Conservation (phyloP, 2,797 vertebrate species). For the Tapera naevia region DNA sequence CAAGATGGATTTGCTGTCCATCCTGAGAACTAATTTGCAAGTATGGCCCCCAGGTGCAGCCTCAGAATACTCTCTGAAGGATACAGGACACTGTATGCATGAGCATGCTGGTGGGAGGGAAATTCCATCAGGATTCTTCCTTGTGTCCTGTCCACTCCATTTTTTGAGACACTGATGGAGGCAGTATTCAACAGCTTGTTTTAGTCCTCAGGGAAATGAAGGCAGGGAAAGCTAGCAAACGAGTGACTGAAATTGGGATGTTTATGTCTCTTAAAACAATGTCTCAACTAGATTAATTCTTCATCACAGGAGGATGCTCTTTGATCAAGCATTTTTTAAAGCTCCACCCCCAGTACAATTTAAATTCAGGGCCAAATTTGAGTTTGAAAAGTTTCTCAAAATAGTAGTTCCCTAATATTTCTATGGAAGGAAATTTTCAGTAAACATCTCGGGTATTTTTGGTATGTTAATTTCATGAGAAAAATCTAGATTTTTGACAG, state of each 20-base stretch:
- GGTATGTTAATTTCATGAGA: not conserved
- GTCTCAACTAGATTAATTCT: not conserved
- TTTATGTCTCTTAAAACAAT: not conserved
- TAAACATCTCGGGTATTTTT: not conserved
- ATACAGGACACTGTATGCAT: not conserved
- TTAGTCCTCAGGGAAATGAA: not conserved
- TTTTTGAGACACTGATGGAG: not conserved
- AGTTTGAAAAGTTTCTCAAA: not conserved
- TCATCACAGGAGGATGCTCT: not conserved
- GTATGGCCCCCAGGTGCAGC: not conserved
- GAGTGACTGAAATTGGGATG: not conserved
- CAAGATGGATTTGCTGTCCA: not conserved
- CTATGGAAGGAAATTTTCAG: not conserved
- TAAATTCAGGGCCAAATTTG: not conserved
- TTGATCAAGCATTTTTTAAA: not conserved
- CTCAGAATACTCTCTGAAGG: not conserved
- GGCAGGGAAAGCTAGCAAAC: not conserved
- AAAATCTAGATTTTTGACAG: not conserved
- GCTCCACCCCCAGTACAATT: not conserved
- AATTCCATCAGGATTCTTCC: not conserved
- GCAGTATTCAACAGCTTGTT: not conserved
- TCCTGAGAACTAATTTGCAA: not conserved
- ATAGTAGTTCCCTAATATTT: not conserved
- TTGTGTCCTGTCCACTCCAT: not conserved
- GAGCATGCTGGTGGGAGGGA: not conserved